Conservation (phyloP, 2,888 invertebrate genomes). For the Aricia artaxerxes region DNA sequence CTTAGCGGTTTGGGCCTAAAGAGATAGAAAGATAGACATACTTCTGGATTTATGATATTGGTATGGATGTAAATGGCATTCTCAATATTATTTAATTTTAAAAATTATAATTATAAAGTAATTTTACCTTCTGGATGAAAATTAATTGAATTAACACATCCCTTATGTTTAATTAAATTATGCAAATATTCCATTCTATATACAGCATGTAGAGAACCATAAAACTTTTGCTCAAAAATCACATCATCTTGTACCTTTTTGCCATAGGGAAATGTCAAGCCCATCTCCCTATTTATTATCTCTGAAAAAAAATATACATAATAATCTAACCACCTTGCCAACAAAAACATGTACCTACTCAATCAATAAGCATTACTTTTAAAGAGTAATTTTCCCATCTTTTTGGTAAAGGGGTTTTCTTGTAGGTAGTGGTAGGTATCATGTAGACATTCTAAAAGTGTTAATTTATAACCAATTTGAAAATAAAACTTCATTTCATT, state of each 20-base stretch:
- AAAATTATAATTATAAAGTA: slow-evolving; percentile 2
- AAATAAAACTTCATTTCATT: too few relatives aligned
- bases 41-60: too few relatives aligned
- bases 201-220: slow-evolving; percentile 90
- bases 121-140: slow-evolving; percentile 88
- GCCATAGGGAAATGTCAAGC: slow-evolving; percentile 72
- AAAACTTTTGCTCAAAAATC: slow-evolving; percentile 85
- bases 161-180: slow-evolving; percentile 88
- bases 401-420: too few relatives aligned
- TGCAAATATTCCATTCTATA: slow-evolving; percentile 90
- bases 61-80: too few relatives aligned
- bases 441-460: too few relatives aligned
- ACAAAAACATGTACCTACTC: neutral
- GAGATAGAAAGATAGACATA: too few relatives aligned
- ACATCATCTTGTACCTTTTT: slow-evolving; percentile 68
- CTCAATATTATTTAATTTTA: too few relatives aligned
- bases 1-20: too few relatives aligned
- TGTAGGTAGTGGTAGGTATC: too few relatives aligned
- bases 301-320: slow-evolving; percentile 63
- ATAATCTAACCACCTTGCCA: neutral
- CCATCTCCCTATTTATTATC: slow-evolving; percentile 83
- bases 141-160: slow-evolving; percentile 95
- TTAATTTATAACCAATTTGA: too few relatives aligned
- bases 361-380: too few relatives aligned
- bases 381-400: too few relatives aligned